Evolutionary conservation across 2,888 invertebrate genomes (phyloP).

Genomic region (Sepiola atlantica): DNA sequence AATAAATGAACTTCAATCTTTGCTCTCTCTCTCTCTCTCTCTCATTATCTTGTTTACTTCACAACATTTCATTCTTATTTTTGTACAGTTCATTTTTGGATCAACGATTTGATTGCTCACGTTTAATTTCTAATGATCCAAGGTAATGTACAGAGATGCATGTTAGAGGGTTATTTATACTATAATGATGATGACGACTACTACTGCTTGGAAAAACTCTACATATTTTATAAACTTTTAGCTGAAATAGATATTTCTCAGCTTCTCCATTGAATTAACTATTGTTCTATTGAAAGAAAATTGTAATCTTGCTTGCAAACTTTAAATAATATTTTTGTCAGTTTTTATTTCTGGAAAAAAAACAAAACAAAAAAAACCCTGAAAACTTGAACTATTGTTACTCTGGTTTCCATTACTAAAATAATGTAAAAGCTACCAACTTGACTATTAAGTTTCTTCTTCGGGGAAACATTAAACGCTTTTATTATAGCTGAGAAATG

Average conservation of each 20-base stretch:
- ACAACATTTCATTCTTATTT: constrained; percentile 32
- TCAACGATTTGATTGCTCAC: constrained; percentile 38
- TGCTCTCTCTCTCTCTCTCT: constrained; percentile 24
- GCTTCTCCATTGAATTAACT: not conserved
- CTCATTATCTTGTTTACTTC: not conserved
- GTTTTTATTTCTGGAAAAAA: not conserved
- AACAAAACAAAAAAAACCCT: not conserved
- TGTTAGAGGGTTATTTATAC: constrained; percentile 35
- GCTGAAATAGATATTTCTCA: not conserved
- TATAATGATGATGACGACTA: not conserved
- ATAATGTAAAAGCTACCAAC: not conserved
- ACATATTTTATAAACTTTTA: constrained; percentile 32
- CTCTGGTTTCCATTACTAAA: not conserved
- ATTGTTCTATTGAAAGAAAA: not conserved
- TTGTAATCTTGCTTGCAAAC: not conserved
- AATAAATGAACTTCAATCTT: not conserved
- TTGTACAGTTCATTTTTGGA: constrained; percentile 35
- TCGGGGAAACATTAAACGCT: not conserved
- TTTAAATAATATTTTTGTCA: not conserved
- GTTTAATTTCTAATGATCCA: constrained; percentile 39
- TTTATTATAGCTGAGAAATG: not conserved
- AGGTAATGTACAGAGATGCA: constrained; percentile 41
- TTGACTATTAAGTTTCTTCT: not conserved
- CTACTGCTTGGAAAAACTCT: constrained; percentile 9
- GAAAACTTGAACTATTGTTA: not conserved